Conservation (phyloP, 2,797 vertebrate species). For the Sebastes vulpes region DNA sequence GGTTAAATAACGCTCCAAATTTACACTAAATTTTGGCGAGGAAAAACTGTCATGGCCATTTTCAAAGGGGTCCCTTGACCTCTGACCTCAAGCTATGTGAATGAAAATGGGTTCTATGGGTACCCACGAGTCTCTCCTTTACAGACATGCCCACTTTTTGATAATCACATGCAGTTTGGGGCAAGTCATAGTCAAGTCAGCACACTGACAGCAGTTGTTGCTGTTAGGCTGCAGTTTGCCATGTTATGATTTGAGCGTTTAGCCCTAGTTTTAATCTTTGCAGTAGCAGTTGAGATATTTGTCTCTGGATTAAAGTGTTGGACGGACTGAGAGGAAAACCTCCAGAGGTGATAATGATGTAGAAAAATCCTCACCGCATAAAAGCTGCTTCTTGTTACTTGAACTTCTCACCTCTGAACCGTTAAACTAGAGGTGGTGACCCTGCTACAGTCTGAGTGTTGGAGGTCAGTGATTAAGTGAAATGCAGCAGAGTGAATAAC, state of each 20-base stretch:
- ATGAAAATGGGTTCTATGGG: too few relatives aligned
- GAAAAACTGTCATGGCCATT: too few relatives aligned
- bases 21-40: accelerated
- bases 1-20: too few relatives aligned
- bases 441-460: background rate
- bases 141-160: too few relatives aligned
- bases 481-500: conserved; percentile 7
- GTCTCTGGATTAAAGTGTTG: background rate
- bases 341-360: background rate
- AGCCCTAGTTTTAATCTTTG: background rate
- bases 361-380: background rate
- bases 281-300: background rate
- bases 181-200: too few relatives aligned
- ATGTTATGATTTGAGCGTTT: too few relatives aligned
- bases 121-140: too few relatives aligned
- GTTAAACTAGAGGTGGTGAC: conserved; percentile 21
- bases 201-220: too few relatives aligned
- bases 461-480: conserved; percentile 9
- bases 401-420: conserved; percentile 49
- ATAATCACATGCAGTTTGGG: too few relatives aligned
- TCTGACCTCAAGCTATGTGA: too few relatives aligned
- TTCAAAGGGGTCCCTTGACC: too few relatives aligned
- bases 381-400: conserved; percentile 21
- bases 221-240: too few relatives aligned
- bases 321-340: background rate